Base-by-base conservation (phyloP, 2,797 vertebrate genomes). In the Sebastes paucispinis region DNA sequence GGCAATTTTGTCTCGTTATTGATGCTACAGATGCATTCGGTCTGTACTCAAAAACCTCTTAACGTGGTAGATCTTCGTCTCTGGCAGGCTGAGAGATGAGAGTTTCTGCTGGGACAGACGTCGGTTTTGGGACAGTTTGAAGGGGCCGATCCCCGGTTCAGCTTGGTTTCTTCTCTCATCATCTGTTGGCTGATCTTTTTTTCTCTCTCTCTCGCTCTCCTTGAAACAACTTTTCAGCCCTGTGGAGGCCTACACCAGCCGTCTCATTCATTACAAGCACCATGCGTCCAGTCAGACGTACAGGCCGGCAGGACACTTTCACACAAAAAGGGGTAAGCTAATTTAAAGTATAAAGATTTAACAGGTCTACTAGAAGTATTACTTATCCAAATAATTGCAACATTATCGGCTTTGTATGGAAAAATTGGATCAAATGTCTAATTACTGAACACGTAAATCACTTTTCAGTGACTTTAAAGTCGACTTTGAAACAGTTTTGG, bases 121-220 rank as follows among this genome's bases (percentile, higher is more conserved):
- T 55, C 57, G 80, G 57, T 83, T 83, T 81, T 60, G 79, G 90
- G 81, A 88, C 85, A 85, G 80, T 91, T 90, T 86, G 84, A 90
- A 86, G 86, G 88, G 91, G 93, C 82, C 60, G 90, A 89, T 85
- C 87, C 81, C 16, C 25, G 60, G 89, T 93, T 93, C 88, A 89
- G 91, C 92, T 90, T 94, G 86, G 87, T 82, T 94, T 93, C 86
- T 92, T 87, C 79, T 89, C 92, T 87, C 77, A 84, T 94, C 87
- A 87, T 94, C 93, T 90, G 88, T 92, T 94, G 90, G 87, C 89
- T 93, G 87, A 89, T 93, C 85, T 87, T 65, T 84, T 64, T 31
- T 5, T 81, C 27, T 55, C 58, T 76, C 39, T 75, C n/a, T 75
- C 57, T 27, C 58, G 62, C 77, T 73, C 65, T 63, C 74, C 2